A percentile compares a stretch with the other conserved stretches of the same genome.
Evolutionary conservation across 2,113 vertebrate genomes (phyloP).

Genomic region (Acrocephalus arundinaceus): DNA sequence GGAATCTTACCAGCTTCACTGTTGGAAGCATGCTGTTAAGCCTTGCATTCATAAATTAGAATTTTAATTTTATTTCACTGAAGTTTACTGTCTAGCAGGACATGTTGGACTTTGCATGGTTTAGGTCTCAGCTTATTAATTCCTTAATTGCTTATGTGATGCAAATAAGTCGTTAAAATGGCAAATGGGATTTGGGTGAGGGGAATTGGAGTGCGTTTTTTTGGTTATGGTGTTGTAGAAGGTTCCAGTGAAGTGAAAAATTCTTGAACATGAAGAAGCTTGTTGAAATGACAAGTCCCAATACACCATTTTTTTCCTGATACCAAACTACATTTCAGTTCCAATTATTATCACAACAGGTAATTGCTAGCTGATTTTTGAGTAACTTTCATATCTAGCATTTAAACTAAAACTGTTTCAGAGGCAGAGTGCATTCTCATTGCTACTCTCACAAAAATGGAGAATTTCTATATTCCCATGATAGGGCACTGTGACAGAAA

Average conservation of each 20-base stretch:
- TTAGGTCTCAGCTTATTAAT: not conserved
- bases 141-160: not conserved
- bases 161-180: not conserved
- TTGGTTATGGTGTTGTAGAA: not conserved
- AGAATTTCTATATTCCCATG: not conserved
- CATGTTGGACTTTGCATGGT: not conserved
- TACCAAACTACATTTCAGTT: not conserved
- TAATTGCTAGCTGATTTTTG: not conserved
- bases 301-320: not conserved
- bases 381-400: not conserved
- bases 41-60: not conserved
- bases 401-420: not conserved
- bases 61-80: not conserved
- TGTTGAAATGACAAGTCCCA: not conserved
- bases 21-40: not conserved
- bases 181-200: not conserved
- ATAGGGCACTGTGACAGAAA: not conserved
- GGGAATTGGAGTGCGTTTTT: no score
- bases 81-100: not conserved
- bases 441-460: not conserved
- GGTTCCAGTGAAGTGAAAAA: not conserved
- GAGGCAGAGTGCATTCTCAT: not conserved
- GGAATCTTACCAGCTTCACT: not conserved
- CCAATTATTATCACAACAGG: not conserved
- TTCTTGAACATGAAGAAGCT: not conserved